Evolutionary conservation across 2,888 invertebrate species (phyloP).

Genomic region (Leucophenga maculata): DNA sequence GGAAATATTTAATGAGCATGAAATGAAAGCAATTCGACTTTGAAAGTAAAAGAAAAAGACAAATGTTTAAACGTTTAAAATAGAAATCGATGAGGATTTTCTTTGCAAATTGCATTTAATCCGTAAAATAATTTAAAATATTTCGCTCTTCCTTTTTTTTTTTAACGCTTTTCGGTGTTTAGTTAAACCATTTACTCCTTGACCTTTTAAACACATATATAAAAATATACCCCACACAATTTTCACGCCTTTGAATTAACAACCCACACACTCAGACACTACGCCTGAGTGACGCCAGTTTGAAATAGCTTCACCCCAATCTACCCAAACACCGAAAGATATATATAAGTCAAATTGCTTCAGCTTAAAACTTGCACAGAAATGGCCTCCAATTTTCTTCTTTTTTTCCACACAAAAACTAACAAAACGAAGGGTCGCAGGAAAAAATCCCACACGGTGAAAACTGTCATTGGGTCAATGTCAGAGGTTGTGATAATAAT

Average conservation of each 20-base stretch:
- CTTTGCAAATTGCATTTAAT: not conserved
- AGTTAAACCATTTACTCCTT: constrained; percentile 8
- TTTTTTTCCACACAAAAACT: constrained; percentile 8
- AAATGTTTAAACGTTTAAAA: too few relatives aligned
- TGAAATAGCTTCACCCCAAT: not conserved
- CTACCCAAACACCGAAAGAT: not conserved
- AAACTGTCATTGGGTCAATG: constrained; percentile 30
- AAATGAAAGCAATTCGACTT: constrained; percentile 32
- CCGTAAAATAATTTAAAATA: too few relatives aligned
- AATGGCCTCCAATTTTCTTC: constrained; percentile 9
- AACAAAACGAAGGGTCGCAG: not conserved
- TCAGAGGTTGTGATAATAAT: constrained; percentile 26
- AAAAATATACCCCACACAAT: not conserved
- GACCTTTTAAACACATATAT: constrained; percentile 16
- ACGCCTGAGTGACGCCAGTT: not conserved
- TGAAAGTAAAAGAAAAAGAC: too few relatives aligned
- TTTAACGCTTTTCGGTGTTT: not conserved
- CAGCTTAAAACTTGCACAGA: constrained; percentile 11
- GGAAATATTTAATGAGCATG: constrained; percentile 56
- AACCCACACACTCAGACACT: constrained; percentile 1
- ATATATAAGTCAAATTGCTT: constrained; percentile 16
- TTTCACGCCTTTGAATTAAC: constrained; percentile 18
- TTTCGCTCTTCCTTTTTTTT: too few relatives aligned
- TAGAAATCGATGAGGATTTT: constrained; percentile 27
- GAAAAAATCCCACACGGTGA: constrained; percentile 15